Evolutionary conservation across 2,888 invertebrate species (phyloP).

Genomic region (Gasteruption jaculator): DNA sequence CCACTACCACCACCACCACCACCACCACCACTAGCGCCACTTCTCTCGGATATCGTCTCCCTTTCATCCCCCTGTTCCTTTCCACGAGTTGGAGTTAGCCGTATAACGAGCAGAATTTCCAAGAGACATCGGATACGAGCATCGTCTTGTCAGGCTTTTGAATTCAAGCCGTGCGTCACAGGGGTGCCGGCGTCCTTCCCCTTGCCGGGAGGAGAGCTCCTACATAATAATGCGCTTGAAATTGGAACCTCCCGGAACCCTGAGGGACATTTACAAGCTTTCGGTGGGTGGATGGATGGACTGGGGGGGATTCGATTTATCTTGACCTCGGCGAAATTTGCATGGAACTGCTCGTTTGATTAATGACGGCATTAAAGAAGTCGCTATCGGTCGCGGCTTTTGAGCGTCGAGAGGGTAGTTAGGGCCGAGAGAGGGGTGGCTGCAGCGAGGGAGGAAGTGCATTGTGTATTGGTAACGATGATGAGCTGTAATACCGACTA

Average conservation of each 20-base stretch:
- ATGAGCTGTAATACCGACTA: too few species aligned
- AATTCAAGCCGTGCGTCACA: slow-evolving; percentile 19
- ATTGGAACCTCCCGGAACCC: slow-evolving; percentile 26
- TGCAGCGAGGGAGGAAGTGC: too few species aligned
- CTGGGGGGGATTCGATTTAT: too few species aligned
- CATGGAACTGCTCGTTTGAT: too few species aligned
- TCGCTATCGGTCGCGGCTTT: slow-evolving; percentile 16
- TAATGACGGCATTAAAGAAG: too few species aligned
- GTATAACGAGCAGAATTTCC: slow-evolving; percentile 18
- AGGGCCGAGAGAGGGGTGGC: too few species aligned
- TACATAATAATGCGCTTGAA: slow-evolving; percentile 26
- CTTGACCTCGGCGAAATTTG: too few species aligned
- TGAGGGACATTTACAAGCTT: too few species aligned
- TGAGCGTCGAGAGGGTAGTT: too few species aligned
- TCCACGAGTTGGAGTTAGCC: slow-evolving; percentile 16
- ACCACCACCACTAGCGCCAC: background rate
- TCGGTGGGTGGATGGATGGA: too few species aligned
- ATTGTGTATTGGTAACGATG: too few species aligned
- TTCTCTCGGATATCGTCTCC: background rate
- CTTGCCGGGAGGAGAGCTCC: slow-evolving; percentile 14
- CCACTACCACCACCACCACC: background rate
- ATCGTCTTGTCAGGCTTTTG: slow-evolving; percentile 24
- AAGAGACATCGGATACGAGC: slow-evolving; percentile 20
- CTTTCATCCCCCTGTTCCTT: slow-evolving; percentile 13
- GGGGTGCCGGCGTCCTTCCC: slow-evolving; percentile 2